These are phyloP conservation scores for Rhopalosiphum maidis DNA, from an alignment of 1,140 invertebrate species.

Conservation along the genomic window DNA sequence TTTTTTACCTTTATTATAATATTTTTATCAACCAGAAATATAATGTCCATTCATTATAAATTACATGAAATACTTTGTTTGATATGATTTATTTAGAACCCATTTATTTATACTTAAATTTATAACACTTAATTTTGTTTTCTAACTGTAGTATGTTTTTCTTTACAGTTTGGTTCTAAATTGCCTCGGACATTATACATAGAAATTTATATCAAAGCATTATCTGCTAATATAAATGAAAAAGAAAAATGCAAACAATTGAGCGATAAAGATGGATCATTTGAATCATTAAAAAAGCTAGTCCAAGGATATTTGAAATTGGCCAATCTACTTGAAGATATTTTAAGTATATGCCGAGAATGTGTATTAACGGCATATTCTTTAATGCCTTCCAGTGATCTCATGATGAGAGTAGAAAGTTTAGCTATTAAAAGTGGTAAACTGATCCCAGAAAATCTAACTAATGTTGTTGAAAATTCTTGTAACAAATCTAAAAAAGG, in stretches of 20 bases:
- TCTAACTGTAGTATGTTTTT: background rate
- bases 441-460: background rate
- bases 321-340: conserved; percentile 66
- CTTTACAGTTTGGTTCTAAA: conserved; percentile 68
- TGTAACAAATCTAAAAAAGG: background rate
- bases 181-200: conserved; percentile 71
- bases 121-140: background rate
- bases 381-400: conserved; percentile 67
- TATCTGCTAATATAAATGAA: conserved; percentile 79
- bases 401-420: conserved; percentile 66
- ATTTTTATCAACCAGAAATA: background rate
- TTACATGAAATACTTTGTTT: background rate
- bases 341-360: conserved; percentile 66
- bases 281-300: conserved; percentile 66
- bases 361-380: conserved; percentile 73
- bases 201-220: conserved; percentile 75
- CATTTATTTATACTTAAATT: background rate
- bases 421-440: conserved; percentile 49
- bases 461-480: background rate
- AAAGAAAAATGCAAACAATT: conserved; percentile 73
- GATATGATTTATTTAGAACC: background rate
- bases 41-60: background rate
- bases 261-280: conserved; percentile 66
- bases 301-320: conserved; percentile 69
- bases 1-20: background rate